Base-by-base conservation (phyloP, 1,140 invertebrate genomes). In the Mycetomoellerius zeteki region DNA sequence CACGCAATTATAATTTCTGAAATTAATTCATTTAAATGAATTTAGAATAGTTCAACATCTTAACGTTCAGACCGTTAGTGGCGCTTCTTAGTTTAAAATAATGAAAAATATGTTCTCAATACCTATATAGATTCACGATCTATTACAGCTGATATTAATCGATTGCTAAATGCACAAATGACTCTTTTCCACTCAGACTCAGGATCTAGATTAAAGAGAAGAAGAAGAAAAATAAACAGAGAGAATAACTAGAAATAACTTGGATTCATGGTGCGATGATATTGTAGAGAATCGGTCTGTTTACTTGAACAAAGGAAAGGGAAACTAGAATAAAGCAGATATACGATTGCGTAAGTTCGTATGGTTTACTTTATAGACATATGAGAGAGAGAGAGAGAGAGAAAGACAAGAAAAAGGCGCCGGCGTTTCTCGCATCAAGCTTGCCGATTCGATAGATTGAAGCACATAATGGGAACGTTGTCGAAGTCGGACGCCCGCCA, bases 401-500 rank as follows among this genome's bases (percentile, higher is more conserved):
- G 54, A 33, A 37, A 47, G 47, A 78, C 19, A 12, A 47, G 14
- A 65, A 85, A 65, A 62, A 21, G 52, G 24, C 67, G 67, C 19
- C 64, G 33, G 24, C 47, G 21, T 58, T 72, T 82, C 80, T 58
- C 52, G 33, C 10, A 50, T n/a, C 14, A 72, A 47, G 80, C 19
- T 19, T 56, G 67, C 21, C 19, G 67, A 72, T 82, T 82, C 67
- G 67, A 37, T 60, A 27, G 80, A 12, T 82, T 21, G 33, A 58
- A 73, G 78, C 14, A 71, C n/a, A 37, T 84, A 84, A 84, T 84
- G 80, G 33, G 14, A 75, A 84, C 80, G 7, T 84, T 84, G 80
- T 84, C 52, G 7, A 19, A 47, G 80, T 84, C 67, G 7, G 19
- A 47, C 54, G 24, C 19, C 21, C 19, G n/a, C 37, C 21, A 52